phyloP scores from a whole-genome alignment of 2,797 vertebrate genomes.

The Leucoraja ocellata region DNA sequence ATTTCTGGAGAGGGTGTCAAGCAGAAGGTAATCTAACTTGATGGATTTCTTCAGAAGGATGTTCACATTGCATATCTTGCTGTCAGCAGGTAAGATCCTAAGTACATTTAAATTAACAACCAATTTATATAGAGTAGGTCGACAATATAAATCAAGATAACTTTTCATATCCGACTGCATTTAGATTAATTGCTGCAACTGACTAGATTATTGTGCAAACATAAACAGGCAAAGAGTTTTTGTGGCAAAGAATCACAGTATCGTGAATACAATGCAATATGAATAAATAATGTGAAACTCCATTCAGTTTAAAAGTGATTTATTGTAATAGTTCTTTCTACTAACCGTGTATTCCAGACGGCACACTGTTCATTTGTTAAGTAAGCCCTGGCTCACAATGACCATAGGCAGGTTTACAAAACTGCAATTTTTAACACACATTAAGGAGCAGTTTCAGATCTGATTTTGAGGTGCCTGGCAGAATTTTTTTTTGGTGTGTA shows the following conservation, averaged over 20 bases:
- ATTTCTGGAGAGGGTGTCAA: background rate
- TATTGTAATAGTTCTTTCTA: background rate
- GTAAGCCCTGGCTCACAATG: background rate
- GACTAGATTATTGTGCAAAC: background rate
- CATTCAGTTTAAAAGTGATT: background rate
- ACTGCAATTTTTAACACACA: background rate
- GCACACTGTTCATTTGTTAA: background rate
- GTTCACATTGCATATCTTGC: background rate
- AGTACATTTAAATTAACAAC: background rate
- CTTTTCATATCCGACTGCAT: background rate
- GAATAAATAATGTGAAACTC: background rate
- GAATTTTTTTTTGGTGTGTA: background rate
- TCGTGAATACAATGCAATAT: background rate
- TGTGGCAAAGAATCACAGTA: background rate
- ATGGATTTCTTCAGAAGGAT: constrained; percentile 19
- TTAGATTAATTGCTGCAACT: background rate
- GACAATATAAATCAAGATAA: background rate
- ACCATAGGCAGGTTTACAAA: background rate
- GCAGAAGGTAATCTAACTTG: background rate
- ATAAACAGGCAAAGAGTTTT: background rate
- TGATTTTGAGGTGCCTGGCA: background rate
- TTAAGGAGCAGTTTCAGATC: background rate
- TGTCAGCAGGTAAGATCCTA: background rate
- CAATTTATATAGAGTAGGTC: background rate
- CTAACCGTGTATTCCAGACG: background rate